Base-by-base conservation (phyloP, 2,888 invertebrate genomes). In the Alsophila aescularia region DNA sequence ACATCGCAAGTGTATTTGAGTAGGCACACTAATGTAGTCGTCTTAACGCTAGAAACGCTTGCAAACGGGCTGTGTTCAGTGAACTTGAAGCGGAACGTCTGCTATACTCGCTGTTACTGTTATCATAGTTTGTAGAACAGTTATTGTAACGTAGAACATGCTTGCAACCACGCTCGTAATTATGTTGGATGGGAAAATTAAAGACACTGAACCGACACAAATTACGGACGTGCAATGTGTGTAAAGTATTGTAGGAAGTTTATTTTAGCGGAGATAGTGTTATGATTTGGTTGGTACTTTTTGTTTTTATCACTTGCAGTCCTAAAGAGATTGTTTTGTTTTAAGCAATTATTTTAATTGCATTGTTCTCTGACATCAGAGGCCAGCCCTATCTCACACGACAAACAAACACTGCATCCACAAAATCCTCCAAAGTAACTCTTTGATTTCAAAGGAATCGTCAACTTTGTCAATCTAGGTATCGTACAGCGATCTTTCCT, bases 1-100 rank as follows among this genome's bases (percentile, higher is more conserved):
- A 8, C 27, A 27, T 9, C 29, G 21, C 14, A 61, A 64, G 61
- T 66, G 58, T 60, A 62, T 42, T 45, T 37, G 39, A 50, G 32
- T 42, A 54, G 37, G 49, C 43, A 36, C 18, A 27, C 43, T 40
- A 54, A 43, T 44, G 40, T 36, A 53, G 39, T n/a, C 37, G 45
- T 15, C 44, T 44, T 29, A 35, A 27, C 31, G 35, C 52, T 39
- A 37, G 70, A 69, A 69, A 70, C 72, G 73, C 66, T 70, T 72
- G 72, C 72, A 73, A 72, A 76, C 70, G 68, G 69, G 68, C 52
- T 58, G 59, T 69, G 66, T 66, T 66, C 69, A 68, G 64, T 71
- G 72, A 74, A 65, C 72, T 69, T 63, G 62, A 67, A 67, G 67
- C 71, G 67, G 66, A 70, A 70, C 69, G 72, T 67, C 67, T 64